A percentile compares a stretch with the other conserved stretches of the same genome.
Conservation (phyloP, 2,113 vertebrate genomes). For the Tupaia chinensis region DNA sequence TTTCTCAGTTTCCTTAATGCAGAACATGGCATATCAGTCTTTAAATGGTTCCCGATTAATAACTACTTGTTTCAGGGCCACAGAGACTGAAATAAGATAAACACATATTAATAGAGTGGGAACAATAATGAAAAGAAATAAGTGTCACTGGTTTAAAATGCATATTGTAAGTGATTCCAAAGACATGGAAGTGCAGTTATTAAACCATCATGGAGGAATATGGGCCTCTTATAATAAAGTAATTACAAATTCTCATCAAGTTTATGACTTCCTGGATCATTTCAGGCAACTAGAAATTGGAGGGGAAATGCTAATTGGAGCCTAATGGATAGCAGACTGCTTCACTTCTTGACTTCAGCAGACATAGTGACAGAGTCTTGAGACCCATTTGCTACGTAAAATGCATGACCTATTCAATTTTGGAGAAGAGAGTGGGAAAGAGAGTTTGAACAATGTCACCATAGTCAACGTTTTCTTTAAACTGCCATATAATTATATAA, state of each 20-base stretch:
- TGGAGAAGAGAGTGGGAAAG: background rate
- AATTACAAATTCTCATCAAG: conserved; percentile 60
- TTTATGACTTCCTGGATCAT: conserved; percentile 52
- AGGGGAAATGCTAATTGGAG: background rate
- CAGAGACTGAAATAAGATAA: conserved; percentile 68
- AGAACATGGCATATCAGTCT: background rate
- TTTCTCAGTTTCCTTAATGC: conserved; percentile 11
- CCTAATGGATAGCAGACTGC: background rate
- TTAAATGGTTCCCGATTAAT: conserved; percentile 66
- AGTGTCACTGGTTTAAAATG: conserved; percentile 60
- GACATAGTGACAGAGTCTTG: background rate
- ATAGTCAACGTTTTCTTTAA: background rate
- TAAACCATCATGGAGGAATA: conserved; percentile 55
- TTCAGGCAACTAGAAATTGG: conserved; percentile 17
- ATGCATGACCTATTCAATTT: background rate
- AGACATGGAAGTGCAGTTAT: conserved; percentile 1
- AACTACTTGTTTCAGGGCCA: conserved; percentile 49
- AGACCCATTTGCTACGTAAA: conserved; percentile 11
- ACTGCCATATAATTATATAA: background rate
- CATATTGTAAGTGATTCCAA: conserved; percentile 58
- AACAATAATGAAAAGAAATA: conserved; percentile 51
- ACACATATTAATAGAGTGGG: conserved; percentile 56
- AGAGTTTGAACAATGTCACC: background rate
- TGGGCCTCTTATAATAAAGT: background rate
- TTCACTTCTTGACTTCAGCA: background rate